A percentile compares a stretch with the other conserved stretches of the same genome.
phyloP scores from a whole-genome alignment of 64 coral and sea anemone species.

The Actinia tenebrosa region DNA sequence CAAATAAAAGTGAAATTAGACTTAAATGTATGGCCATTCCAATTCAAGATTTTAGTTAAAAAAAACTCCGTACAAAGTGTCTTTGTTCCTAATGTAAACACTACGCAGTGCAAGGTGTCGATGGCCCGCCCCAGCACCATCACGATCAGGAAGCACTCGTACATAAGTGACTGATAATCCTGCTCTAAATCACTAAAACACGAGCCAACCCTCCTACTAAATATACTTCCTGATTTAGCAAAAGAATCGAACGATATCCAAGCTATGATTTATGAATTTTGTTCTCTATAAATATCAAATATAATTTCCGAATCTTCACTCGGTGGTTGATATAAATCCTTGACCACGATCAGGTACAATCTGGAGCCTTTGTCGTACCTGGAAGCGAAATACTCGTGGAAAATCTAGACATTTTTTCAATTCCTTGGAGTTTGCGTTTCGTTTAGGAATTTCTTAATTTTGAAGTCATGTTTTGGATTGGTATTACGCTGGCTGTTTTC shows the following conservation, averaged over 20 bases:
- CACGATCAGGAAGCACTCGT: background rate
- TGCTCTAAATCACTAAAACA: background rate
- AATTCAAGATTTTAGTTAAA: too few species aligned
- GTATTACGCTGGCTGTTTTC: background rate
- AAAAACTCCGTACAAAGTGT: background rate
- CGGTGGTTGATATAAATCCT: too few species aligned
- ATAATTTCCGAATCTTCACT: too few species aligned
- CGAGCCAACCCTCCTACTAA: background rate
- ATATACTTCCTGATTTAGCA: background rate
- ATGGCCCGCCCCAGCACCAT: background rate
- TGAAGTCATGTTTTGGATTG: background rate
- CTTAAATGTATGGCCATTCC: too few species aligned
- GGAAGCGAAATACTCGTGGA: background rate
- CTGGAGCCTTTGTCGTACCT: too few species aligned
- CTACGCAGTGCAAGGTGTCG: background rate
- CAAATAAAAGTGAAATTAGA: too few species aligned
- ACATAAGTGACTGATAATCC: background rate
- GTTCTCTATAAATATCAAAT: too few species aligned
- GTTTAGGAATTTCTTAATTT: background rate
- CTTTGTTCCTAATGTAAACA: background rate
- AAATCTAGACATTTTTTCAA: background rate
- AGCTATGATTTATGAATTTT: background rate
- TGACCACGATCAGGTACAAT: too few species aligned
- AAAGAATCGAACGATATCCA: background rate
- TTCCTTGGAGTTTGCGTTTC: background rate